Base-by-base conservation (phyloP, 2,888 invertebrate species). In the Tachina fera region DNA sequence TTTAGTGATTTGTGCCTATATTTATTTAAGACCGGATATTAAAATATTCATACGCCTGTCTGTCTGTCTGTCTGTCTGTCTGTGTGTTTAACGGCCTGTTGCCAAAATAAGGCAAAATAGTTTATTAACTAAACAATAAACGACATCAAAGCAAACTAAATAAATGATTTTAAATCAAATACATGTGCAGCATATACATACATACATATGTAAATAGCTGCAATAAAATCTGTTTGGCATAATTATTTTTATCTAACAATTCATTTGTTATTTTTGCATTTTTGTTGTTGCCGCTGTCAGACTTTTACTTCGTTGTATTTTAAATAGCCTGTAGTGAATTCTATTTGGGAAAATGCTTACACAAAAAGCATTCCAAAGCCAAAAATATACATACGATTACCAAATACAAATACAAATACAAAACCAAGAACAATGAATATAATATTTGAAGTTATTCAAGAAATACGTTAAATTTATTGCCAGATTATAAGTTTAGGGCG, bases 41-140 rank as follows among this genome's bases (percentile, higher is more conserved):
- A 63, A 79, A 79, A 71, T 79, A 63, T 79, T 63, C 71, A 72
- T 72, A 79, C 63, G 72, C 79, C 71, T 79, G 79, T 65, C 71
- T 70, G 6, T 51, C 47, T 43, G 11, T 51, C 47, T 43, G 11
- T 51, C 6, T 39, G 51, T 16, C 53, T 65, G 22, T 78, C 3
- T 31, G 75, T 65, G 63, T 61, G 9, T 41, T 45, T 49, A 41
- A 41, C 13, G 22, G 47, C 22, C 58, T 68, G 51, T 10, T 68
- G 51, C 43, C 47, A 60, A 68, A 71, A 70, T 56, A 49, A 63
- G 43, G 9, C 31, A 16, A 22, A 39, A 45, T 70, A 31, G 5
- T 31, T 53, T 63, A 60, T 63, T 63, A 60, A 63, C 63, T 65
- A 47, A 39, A 79, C 47, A 71, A 65, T 45, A 31, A 31, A 43